Percentiles rank a stretch among this genome's conserved stretches.
These are phyloP conservation scores for Polypterus bichir DNA, from an alignment of 2,113 vertebrate genomes.

Conservation along the genomic window DNA sequence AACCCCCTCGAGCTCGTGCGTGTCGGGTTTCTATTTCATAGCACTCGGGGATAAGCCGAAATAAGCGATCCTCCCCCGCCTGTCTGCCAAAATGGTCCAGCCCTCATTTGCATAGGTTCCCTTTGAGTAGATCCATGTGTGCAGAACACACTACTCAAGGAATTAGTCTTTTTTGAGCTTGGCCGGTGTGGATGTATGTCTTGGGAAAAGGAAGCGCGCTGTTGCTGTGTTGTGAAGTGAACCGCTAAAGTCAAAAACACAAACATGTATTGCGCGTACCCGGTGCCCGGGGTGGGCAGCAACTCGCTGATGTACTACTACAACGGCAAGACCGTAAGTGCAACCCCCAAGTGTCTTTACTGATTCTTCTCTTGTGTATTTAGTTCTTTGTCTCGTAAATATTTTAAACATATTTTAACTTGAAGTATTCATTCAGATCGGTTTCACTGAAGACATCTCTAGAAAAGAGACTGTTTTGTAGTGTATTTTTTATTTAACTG, in stretches of 20 bases:
- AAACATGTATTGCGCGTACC: conserved; percentile 93
- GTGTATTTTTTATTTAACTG: too few relatives aligned
- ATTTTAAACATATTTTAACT: too few relatives aligned
- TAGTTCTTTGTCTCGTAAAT: too few relatives aligned
- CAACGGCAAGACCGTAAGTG: conserved; percentile 94
- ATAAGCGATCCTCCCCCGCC: conserved; percentile 43
- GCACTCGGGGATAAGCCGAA: conserved; percentile 24
- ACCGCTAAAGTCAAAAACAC: conserved; percentile 32
- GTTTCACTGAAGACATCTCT: too few relatives aligned
- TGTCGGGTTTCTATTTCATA: too few relatives aligned
- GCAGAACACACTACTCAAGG: conserved; percentile 61
- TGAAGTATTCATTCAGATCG: too few relatives aligned
- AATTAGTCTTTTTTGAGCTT: conserved; percentile 56
- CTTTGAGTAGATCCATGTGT: conserved; percentile 81
- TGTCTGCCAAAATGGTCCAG: conserved; percentile 59
- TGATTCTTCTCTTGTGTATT: neutral
- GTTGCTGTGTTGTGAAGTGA: conserved; percentile 36
- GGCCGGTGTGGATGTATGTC: conserved; percentile 60
- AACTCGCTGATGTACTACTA: conserved; percentile 97
- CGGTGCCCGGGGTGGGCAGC: conserved; percentile 88
- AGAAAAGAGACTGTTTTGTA: too few relatives aligned
- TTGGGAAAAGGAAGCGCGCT: conserved; percentile 48
- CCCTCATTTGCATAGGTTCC: conserved; percentile 94
- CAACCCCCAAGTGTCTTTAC: neutral
- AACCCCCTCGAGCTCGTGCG: too few relatives aligned